Percentiles rank a stretch among this genome's conserved stretches.
phyloP scores from a whole-genome alignment of 2,888 invertebrate genomes.

The Lasioglossum figueresi region DNA sequence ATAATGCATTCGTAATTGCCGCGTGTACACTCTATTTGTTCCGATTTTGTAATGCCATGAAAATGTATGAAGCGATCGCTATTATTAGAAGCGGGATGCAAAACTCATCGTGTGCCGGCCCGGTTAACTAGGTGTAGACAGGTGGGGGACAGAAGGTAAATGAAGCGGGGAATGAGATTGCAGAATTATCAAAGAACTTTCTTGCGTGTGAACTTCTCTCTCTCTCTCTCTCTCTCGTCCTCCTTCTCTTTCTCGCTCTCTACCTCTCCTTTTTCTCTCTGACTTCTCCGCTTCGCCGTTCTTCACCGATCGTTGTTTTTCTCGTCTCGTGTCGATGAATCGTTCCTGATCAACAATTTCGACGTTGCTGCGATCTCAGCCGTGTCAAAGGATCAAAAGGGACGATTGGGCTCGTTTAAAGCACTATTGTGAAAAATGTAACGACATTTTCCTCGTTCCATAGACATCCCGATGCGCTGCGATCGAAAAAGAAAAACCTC shows the following conservation, averaged over 20 bases:
- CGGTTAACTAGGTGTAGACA: conserved; percentile 74
- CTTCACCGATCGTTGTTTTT: conserved; percentile 22
- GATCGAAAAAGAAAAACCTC: background rate
- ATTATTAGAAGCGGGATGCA: conserved; percentile 82
- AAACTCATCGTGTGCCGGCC: conserved; percentile 68
- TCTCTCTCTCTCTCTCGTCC: background rate
- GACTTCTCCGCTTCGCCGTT: background rate
- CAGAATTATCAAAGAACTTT: conserved; percentile 74
- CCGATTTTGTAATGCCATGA: conserved; percentile 83
- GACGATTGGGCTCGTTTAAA: conserved; percentile 28
- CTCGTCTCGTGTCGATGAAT: conserved; percentile 54
- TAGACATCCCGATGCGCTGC: background rate
- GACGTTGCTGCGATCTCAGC: conserved; percentile 37
- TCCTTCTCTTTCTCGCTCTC: background rate
- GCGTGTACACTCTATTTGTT: conserved; percentile 83
- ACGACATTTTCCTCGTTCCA: conserved; percentile 15
- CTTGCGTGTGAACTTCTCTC: conserved; percentile 66
- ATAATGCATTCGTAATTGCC: conserved; percentile 84
- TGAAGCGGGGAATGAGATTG: conserved; percentile 75
- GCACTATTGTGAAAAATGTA: conserved; percentile 6
- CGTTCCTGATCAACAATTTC: conserved; percentile 62
- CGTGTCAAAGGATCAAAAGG: conserved; percentile 32
- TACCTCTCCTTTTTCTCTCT: background rate
- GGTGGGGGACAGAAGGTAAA: conserved; percentile 75
- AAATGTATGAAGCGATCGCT: conserved; percentile 83